phyloP scores from a whole-genome alignment of 2,888 invertebrate genomes.

The Dascillus cervinus region DNA sequence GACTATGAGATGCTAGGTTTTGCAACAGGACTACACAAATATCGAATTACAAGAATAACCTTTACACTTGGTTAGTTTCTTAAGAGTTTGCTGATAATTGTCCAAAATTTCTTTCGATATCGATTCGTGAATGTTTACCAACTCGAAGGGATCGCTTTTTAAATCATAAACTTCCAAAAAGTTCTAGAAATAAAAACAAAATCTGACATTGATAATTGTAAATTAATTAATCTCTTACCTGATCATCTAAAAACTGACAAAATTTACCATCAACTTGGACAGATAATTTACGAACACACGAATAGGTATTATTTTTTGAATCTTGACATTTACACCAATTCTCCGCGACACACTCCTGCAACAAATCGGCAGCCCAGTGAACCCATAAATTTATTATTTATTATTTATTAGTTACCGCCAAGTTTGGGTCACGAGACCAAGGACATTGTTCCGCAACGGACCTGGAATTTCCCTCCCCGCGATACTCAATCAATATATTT shows the following conservation, averaged over 20 bases:
- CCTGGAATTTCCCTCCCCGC: constrained; percentile 61
- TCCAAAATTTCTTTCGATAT: constrained; percentile 9
- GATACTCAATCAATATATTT: constrained; percentile 70
- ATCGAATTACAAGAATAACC: too few relatives aligned
- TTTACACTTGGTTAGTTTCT: constrained; percentile 13
- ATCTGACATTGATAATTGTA: neutral
- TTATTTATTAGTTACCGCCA: constrained; percentile 48
- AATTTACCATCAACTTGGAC: constrained; percentile 50
- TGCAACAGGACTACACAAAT: too few relatives aligned
- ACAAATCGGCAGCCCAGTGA: constrained; percentile 17
- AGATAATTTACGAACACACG: constrained; percentile 63
- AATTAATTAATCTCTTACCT: constrained; percentile 36
- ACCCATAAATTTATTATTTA: constrained; percentile 3
- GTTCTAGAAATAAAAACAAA: constrained; percentile 43
- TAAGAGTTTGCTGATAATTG: constrained; percentile 12
- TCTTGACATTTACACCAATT: constrained; percentile 83
- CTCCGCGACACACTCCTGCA: constrained; percentile 56
- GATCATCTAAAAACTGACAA: constrained; percentile 54
- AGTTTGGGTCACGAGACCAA: constrained; percentile 49
- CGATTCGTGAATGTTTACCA: constrained; percentile 54
- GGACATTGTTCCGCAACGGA: constrained; percentile 58
- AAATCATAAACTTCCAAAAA: constrained; percentile 76
- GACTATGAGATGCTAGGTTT: too few relatives aligned
- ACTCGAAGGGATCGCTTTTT: constrained; percentile 60
- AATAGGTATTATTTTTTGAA: constrained; percentile 73